Evolutionary conservation across 2,888 invertebrate genomes (phyloP).

Genomic region (Drosophila atripex): DNA sequence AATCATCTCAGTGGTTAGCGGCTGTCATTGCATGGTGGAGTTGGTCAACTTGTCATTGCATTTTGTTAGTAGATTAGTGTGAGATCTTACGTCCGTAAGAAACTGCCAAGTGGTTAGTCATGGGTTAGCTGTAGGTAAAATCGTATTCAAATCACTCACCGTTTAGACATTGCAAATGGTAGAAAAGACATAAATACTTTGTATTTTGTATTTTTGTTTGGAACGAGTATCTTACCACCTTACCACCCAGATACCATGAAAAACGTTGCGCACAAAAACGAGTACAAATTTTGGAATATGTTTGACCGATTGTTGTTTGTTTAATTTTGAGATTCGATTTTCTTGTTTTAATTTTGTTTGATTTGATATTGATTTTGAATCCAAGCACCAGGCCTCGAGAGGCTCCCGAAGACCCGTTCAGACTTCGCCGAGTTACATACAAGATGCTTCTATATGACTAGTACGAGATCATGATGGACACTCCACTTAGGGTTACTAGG

Average conservation of each 20-base stretch:
- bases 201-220: constrained; percentile 15
- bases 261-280: constrained; percentile 72
- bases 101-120: constrained; percentile 32
- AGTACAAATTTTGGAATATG: constrained; percentile 65
- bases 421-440: constrained; percentile 58
- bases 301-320: constrained; percentile 58
- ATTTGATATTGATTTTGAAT: constrained; percentile 50
- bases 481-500: constrained; percentile 53
- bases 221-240: constrained; percentile 47
- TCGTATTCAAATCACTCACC: constrained; percentile 83
- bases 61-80: constrained; percentile 49
- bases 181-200: constrained; percentile 76
- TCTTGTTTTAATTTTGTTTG: constrained; percentile 32
- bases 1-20: background rate
- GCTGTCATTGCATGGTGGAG: background rate
- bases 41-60: constrained; percentile 16
- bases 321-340: constrained; percentile 25
- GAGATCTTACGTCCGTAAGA: constrained; percentile 43
- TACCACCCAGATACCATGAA: constrained; percentile 81
- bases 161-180: constrained; percentile 81
- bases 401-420: constrained; percentile 61
- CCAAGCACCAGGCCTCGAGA: constrained; percentile 81
- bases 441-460: constrained; percentile 61
- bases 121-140: constrained; percentile 54
- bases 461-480: constrained; percentile 47